phyloP scores from a whole-genome alignment of 2,888 invertebrate species.

The Himalopsyche anomala region DNA sequence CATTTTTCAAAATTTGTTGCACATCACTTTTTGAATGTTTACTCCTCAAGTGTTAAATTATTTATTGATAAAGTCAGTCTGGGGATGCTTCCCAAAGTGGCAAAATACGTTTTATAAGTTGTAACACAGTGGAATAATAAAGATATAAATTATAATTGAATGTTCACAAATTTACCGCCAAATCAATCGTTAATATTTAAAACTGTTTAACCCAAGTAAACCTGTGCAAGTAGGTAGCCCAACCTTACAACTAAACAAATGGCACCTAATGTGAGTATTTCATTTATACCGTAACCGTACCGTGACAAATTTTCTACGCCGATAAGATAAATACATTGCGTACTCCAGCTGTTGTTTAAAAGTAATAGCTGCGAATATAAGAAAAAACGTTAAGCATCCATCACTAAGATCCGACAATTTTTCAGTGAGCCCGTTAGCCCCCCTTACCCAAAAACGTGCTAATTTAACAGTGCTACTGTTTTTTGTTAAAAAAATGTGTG shows the following conservation, averaged over 20 bases:
- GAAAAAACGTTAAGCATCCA: slow-evolving; percentile 63
- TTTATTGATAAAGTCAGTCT: no score
- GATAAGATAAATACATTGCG: slow-evolving; percentile 65
- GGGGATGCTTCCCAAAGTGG: no score
- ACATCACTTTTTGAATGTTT: no score
- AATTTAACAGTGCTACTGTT: slow-evolving; percentile 64
- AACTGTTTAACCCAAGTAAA: neutral
- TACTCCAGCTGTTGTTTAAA: slow-evolving; percentile 52
- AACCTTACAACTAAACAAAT: neutral
- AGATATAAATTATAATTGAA: no score
- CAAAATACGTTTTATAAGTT: no score
- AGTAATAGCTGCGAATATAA: slow-evolving; percentile 61
- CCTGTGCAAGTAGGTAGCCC: neutral
- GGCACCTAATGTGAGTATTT: slow-evolving; percentile 41
- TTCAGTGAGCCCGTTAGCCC: slow-evolving; percentile 56
- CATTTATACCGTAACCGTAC: slow-evolving; percentile 54
- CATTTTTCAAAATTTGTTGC: no score
- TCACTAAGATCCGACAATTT: slow-evolving; percentile 65
- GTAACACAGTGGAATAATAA: no score
- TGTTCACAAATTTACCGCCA: no score
- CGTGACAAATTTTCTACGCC: slow-evolving; percentile 63
- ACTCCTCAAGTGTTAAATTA: no score
- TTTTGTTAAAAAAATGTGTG: slow-evolving; percentile 22
- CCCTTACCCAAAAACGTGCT: slow-evolving; percentile 57
- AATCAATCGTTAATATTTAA: no score